Conservation (phyloP, 2,113 vertebrate species). For the Nanorana parkeri region DNA sequence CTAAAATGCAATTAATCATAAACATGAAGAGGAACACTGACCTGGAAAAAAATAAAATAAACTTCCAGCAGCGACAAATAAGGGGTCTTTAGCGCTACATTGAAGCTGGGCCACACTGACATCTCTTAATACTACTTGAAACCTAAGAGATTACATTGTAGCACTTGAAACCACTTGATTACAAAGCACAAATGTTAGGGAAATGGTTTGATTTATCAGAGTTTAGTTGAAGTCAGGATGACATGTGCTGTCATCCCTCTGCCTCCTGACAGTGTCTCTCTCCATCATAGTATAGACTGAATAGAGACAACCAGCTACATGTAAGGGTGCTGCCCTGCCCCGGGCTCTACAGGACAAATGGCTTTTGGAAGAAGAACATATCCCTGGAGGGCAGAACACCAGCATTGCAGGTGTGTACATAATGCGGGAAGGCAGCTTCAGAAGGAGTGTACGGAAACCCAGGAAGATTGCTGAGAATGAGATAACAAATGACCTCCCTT, state of each 20-base stretch:
- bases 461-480: slow-evolving; percentile 41
- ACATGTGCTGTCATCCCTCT: slow-evolving; percentile 40
- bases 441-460: slow-evolving; percentile 43
- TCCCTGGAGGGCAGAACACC: slow-evolving; percentile 52
- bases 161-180: slow-evolving; percentile 22
- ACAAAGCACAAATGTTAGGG: slow-evolving; percentile 25
- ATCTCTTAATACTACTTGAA: slow-evolving; percentile 44
- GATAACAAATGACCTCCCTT: slow-evolving; percentile 46
- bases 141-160: slow-evolving; percentile 35
- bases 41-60: too few relatives aligned
- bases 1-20: too few relatives aligned
- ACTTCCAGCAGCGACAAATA: background rate
- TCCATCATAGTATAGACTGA: slow-evolving; percentile 37
- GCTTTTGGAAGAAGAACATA: slow-evolving; percentile 49
- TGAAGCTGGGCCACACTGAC: background rate
- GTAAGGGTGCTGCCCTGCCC: slow-evolving; percentile 29
- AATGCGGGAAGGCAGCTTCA: slow-evolving; percentile 46
- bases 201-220: slow-evolving; percentile 25
- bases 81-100: slow-evolving; percentile 11
- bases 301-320: slow-evolving; percentile 10
- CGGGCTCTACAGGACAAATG: slow-evolving; percentile 46
- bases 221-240: slow-evolving; percentile 20
- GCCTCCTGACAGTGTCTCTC: slow-evolving; percentile 19
- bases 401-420: slow-evolving; percentile 54
- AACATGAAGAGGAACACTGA: too few relatives aligned